A percentile compares a stretch with the other conserved stretches of the same genome.
Conservation (phyloP, 2,888 invertebrate genomes). For the Lottia gigantea region DNA sequence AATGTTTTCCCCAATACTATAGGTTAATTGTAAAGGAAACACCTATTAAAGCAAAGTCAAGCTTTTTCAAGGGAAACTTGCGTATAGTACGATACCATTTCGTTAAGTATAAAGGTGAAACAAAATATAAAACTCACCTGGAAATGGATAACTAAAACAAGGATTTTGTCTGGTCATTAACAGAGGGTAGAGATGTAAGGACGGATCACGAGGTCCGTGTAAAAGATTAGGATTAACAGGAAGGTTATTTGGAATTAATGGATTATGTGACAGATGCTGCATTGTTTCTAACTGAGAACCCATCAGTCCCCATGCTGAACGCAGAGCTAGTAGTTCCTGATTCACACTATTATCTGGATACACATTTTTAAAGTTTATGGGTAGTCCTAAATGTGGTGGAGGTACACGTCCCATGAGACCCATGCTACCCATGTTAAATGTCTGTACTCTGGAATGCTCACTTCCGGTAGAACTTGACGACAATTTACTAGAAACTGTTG, state of each 20-base stretch:
- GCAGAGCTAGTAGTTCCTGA: conserved; percentile 16
- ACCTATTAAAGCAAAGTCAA: too few species aligned
- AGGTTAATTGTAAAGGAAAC: too few species aligned
- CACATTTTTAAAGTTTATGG: neutral
- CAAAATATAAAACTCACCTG: conserved; percentile 7
- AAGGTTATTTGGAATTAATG: neutral
- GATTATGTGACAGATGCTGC: neutral
- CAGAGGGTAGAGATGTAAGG: conserved; percentile 14
- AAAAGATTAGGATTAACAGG: neutral
- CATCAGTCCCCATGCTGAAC: conserved; percentile 20
- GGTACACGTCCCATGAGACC: conserved; percentile 3
- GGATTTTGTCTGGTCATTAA: conserved; percentile 17
- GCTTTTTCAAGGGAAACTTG: too few species aligned
- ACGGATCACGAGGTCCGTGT: conserved; percentile 1
- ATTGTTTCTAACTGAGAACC: neutral
- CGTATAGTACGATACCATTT: too few species aligned
- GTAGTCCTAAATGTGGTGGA: conserved; percentile 9
- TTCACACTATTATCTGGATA: neutral
- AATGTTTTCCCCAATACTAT: too few species aligned
- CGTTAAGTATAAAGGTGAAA: too few species aligned
- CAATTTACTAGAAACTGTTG: conserved; percentile 29
- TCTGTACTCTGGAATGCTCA: neutral
- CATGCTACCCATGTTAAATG: neutral
- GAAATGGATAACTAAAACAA: conserved; percentile 17
- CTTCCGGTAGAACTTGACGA: conserved; percentile 25